Base-by-base conservation (phyloP, 2,797 vertebrate species). In the Hydrophis major region DNA sequence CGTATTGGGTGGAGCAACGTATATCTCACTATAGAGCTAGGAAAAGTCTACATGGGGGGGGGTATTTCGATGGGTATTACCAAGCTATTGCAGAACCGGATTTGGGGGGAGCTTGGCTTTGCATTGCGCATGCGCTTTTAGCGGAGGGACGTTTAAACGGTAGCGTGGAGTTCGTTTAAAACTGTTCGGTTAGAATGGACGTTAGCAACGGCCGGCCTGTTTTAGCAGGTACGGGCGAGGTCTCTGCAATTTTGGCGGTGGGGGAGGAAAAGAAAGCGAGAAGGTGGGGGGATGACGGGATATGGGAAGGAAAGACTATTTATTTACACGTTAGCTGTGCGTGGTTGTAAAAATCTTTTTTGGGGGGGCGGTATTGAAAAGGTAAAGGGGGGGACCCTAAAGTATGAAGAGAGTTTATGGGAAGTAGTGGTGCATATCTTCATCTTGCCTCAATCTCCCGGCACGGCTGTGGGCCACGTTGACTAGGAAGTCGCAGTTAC, bases 101-200 rank as follows among this genome's bases (percentile, higher is more conserved):
- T 50, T 14, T 1, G 2, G 57, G 7, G 0, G 22, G 14, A 2
- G 22, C 28, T 8, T 13, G 5, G 16, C 3, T n/a, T 20, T 10
- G 16, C 8, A 18, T 2, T 57, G 69, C 50, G 50, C 78, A 32
- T 66, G 90, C 47, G 55, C 4, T 14, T 0, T 2, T 7, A 2
- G 4, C 6, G 16, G 90, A 7, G 2, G 25, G 3, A 0, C 1
- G 32, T 87, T 91, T 56, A 55, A 87, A 88, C 66, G 32, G 22
- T 27, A 28, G n/a, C 14, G 89, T 92, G 83, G 1, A 59, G 42
- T 8, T 60, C 12, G 37, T 4, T 4, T 1, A 16, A 63, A 16
- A 11, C 20, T 18, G 13, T 57, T 25, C 13, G 2, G 7, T 55
- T n/a, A 1, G 6, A 12, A 57, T 88, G 57, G 28, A 16, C 6